Conservation (phyloP, 2,888 invertebrate species). For the Dendrolimus pini region DNA sequence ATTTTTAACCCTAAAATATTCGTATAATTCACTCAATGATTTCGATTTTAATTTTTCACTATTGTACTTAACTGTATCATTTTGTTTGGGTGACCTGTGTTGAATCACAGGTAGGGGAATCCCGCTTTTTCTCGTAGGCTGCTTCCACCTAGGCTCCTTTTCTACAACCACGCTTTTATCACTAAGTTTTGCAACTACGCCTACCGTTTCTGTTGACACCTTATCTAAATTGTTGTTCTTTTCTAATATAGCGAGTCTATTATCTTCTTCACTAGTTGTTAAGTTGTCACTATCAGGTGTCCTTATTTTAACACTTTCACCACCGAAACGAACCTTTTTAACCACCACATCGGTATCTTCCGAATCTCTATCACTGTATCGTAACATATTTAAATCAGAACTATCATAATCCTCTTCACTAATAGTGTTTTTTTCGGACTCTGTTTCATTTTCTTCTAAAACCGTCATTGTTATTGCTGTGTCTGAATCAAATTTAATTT, state of each 20-base stretch:
- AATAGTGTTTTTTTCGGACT: slow-evolving; percentile 57
- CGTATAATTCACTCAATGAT: slow-evolving; percentile 66
- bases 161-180: slow-evolving; percentile 49
- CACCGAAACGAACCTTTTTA: slow-evolving; percentile 88
- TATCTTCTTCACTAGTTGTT: slow-evolving; percentile 75
- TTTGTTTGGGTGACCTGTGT: slow-evolving; percentile 35
- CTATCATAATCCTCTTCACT: slow-evolving; percentile 67
- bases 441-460: slow-evolving; percentile 80
- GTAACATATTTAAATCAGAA: slow-evolving; percentile 70
- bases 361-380: slow-evolving; percentile 78
- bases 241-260: slow-evolving; percentile 20
- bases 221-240: slow-evolving; percentile 31
- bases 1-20: slow-evolving; percentile 64
- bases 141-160: slow-evolving; percentile 29
- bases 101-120: slow-evolving; percentile 62
- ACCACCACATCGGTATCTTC: slow-evolving; percentile 75
- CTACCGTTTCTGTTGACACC: slow-evolving; percentile 31
- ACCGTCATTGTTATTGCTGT: slow-evolving; percentile 91
- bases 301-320: slow-evolving; percentile 90
- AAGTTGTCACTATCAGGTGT: slow-evolving; percentile 90
- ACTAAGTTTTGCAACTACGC: slow-evolving; percentile 43
- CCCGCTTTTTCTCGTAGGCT: slow-evolving; percentile 46
- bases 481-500: slow-evolving; percentile 87
- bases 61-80: slow-evolving; percentile 31
- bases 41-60: slow-evolving; percentile 64